phyloP scores from a whole-genome alignment of 2,113 vertebrate species.

The Pimephales promelas region DNA sequence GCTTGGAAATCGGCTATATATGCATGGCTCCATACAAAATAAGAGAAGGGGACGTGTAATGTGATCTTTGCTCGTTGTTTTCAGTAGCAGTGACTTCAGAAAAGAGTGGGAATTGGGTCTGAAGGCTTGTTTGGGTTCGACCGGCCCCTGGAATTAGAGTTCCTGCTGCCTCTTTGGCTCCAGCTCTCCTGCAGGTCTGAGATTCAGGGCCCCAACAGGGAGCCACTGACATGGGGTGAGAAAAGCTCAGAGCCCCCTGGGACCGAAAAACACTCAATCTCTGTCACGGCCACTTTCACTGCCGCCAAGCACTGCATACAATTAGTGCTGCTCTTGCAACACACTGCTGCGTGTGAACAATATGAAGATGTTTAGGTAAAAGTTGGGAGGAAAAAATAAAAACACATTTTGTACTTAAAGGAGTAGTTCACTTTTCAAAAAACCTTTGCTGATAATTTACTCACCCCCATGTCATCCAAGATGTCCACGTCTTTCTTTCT shows the following conservation, averaged over 20 bases:
- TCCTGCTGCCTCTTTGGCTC: slow-evolving; percentile 51
- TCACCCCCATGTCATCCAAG: no score
- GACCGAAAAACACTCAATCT: slow-evolving; percentile 49
- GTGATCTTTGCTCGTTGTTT: slow-evolving; percentile 3
- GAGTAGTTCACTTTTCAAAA: no score
- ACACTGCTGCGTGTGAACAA: neutral
- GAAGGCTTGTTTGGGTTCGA: slow-evolving; percentile 37
- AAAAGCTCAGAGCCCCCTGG: slow-evolving; percentile 34
- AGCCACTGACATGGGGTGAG: slow-evolving; percentile 45
- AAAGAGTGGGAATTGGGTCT: slow-evolving; percentile 21
- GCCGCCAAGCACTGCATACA: slow-evolving; percentile 21
- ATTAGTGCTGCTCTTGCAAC: slow-evolving; percentile 19
- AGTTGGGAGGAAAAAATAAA: neutral
- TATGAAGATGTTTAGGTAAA: slow-evolving; percentile 24
- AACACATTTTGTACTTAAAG: neutral
- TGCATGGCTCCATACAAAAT: neutral
- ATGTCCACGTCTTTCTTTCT: no score
- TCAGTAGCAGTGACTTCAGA: neutral
- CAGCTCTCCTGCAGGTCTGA: slow-evolving; percentile 51
- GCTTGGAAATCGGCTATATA: neutral
- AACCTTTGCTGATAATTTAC: no score
- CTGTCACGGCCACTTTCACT: slow-evolving; percentile 44
- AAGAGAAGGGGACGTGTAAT: neutral
- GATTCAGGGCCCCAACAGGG: slow-evolving; percentile 48
- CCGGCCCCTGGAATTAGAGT: slow-evolving; percentile 37